Evolutionary conservation across 2,888 invertebrate genomes (phyloP).

Genomic region (Acleris literana): DNA sequence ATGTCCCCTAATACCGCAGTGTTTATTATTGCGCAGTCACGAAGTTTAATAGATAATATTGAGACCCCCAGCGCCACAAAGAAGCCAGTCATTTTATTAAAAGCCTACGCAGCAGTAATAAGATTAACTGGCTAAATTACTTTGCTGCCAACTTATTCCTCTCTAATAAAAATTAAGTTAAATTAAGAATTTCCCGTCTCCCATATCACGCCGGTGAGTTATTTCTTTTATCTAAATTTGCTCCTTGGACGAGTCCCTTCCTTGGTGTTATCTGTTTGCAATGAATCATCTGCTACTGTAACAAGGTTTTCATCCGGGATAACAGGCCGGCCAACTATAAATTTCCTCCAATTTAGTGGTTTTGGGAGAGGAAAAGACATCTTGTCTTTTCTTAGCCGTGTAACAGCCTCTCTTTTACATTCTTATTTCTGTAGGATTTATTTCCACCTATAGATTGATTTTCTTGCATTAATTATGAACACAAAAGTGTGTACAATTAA

Average conservation of each 20-base stretch:
- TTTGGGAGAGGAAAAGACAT: constrained; percentile 6
- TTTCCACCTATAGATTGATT: not conserved
- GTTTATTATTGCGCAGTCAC: constrained; percentile 48
- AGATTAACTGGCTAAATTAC: constrained; percentile 30
- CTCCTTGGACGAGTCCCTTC: constrained; percentile 38
- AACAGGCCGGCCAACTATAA: constrained; percentile 1
- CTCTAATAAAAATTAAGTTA: constrained; percentile 24
- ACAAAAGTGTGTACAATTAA: not conserved
- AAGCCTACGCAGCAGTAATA: constrained; percentile 32
- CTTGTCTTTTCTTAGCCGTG: not conserved
- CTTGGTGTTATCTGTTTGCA: constrained; percentile 56
- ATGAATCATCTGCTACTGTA: constrained; percentile 63
- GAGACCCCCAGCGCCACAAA: constrained; percentile 41
- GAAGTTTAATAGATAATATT: constrained; percentile 52
- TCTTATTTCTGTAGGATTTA: not conserved
- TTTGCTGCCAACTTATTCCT: constrained; percentile 21
- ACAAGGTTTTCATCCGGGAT: constrained; percentile 36
- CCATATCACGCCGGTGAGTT: constrained; percentile 27
- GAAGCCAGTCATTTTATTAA: constrained; percentile 47
- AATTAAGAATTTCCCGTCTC: constrained; percentile 28
- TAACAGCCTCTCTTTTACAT: not conserved
- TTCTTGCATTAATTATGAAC: constrained; percentile 10
- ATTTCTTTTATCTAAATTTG: constrained; percentile 35
- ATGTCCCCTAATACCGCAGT: not conserved
- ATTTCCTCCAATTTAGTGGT: constrained; percentile 4